Percentiles rank a stretch among this genome's conserved stretches.
Evolutionary conservation across 2,113 vertebrate genomes (phyloP).

Genomic region (Pycnonotus jocosus): DNA sequence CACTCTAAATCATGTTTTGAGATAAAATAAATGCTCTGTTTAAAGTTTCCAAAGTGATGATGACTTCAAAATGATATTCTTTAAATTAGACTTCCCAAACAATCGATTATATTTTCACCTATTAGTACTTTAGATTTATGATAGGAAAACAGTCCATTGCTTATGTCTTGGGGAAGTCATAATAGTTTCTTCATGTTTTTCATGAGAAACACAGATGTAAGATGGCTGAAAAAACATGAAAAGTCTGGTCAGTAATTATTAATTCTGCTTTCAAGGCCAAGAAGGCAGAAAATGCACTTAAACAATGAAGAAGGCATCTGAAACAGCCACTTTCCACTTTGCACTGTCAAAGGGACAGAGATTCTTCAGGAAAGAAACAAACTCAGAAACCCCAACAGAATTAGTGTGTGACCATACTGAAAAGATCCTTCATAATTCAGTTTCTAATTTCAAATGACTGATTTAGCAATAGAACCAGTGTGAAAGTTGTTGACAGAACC

Average conservation of each 20-base stretch:
- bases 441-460: slow-evolving; percentile 14
- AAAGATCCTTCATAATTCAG: not conserved
- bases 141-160: not conserved
- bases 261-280: not conserved
- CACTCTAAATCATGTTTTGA: not conserved
- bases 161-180: not conserved
- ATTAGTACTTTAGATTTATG: not conserved
- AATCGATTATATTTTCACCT: not conserved
- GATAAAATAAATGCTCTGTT: not conserved
- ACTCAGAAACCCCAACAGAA: not conserved
- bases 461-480: not conserved
- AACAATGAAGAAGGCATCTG: not conserved
- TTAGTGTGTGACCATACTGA: not conserved
- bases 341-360: not conserved
- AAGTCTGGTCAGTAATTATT: not conserved
- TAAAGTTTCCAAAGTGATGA: not conserved
- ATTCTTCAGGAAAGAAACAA: not conserved
- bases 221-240: not conserved
- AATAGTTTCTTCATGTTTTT: not conserved
- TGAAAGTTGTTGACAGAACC: not conserved
- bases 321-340: not conserved
- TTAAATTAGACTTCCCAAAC: not conserved
- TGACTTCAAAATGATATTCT: not conserved
- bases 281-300: not conserved
- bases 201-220: not conserved